Conservation (phyloP, 2,113 vertebrate species). For the Neodon shergylaensis region DNA sequence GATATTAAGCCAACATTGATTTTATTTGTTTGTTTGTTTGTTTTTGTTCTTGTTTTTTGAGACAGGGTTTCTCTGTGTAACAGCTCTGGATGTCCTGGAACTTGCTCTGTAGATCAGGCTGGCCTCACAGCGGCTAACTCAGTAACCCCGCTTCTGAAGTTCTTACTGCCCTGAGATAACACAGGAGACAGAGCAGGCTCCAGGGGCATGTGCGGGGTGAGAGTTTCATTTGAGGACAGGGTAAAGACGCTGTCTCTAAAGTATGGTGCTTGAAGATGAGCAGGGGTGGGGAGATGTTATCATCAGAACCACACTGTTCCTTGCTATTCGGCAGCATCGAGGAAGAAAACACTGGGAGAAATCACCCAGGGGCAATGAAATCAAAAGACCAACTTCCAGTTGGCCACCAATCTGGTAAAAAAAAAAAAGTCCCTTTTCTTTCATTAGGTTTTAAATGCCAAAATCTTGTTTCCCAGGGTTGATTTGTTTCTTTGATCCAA, state of each 20-base stretch:
- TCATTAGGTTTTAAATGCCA: background rate
- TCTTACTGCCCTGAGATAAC: background rate
- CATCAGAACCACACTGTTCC: background rate
- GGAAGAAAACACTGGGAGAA: background rate
- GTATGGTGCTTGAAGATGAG: background rate
- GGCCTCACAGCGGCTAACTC: background rate
- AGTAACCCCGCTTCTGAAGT: background rate
- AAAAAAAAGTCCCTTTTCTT: background rate
- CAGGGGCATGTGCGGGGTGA: background rate
- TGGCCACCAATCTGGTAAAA: background rate
- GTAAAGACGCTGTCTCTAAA: constrained; percentile 22
- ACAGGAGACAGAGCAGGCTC: background rate
- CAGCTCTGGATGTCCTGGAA: background rate
- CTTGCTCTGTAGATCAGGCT: too few species aligned
- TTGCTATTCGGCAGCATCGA: background rate
- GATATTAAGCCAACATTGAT: background rate
- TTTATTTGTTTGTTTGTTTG: too few species aligned
- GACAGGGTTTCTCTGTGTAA: background rate
- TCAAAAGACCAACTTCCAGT: constrained; percentile 31
- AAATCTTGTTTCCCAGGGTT: background rate
- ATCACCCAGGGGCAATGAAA: background rate
- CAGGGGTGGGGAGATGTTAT: background rate
- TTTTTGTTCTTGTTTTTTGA: background rate
- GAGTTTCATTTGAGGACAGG: background rate
- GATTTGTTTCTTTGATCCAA: constrained; percentile 41